A percentile compares a stretch with the other conserved stretches of the same genome.
Conservation (phyloP, 37 sponge, comb jelly and placozoan genomes). For the Ephydatia muelleri region DNA sequence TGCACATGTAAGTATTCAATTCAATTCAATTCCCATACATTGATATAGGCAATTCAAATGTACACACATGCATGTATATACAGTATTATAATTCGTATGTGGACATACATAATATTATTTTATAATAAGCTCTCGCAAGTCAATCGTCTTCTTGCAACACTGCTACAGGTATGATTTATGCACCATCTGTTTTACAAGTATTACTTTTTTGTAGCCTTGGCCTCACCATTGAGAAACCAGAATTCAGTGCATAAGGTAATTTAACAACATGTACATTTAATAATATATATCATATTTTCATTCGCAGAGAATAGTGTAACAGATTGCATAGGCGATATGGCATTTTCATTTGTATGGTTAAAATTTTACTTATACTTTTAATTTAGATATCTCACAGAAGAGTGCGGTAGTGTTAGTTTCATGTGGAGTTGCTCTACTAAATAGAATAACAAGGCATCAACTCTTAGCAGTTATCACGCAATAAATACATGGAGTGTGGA, state of each 20-base stretch:
- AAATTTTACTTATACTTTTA: neutral
- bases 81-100: neutral
- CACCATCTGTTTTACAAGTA: neutral
- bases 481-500: neutral
- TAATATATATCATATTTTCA: neutral
- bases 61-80: neutral
- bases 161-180: neutral
- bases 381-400: neutral
- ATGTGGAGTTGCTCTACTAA: neutral
- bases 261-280: neutral
- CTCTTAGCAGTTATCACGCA: constrained; percentile 1
- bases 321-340: neutral
- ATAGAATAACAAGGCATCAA: neutral
- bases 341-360: neutral
- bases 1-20: neutral
- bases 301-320: neutral
- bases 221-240: neutral
- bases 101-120: neutral
- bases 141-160: neutral
- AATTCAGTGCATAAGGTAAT: neutral
- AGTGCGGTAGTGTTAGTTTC: neutral
- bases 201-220: neutral
- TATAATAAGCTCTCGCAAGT: neutral
- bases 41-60: neutral
- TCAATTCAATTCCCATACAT: neutral